phyloP scores from a whole-genome alignment of 1,140 invertebrate genomes.

The Agrypnia vestita region DNA sequence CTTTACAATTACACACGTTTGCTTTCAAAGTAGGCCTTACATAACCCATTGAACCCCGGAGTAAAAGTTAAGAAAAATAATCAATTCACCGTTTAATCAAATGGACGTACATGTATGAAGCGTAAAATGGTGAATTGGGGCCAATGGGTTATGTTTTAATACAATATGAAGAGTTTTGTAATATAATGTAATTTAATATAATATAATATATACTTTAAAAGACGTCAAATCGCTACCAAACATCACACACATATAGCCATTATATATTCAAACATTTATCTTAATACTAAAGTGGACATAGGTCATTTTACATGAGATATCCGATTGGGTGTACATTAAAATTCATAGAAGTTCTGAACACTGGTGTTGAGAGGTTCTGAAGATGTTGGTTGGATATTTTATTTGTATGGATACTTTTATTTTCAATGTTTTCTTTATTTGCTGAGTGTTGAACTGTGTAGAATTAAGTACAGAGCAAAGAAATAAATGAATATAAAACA shows the following conservation, averaged over 20 bases:
- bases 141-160: neutral
- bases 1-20: neutral
- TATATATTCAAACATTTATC: conserved; percentile 35
- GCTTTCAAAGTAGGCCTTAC: conserved; percentile 3
- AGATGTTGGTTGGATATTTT: too few relatives aligned
- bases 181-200: conserved; percentile 9
- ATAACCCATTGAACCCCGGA: conserved; percentile 20
- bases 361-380: too few relatives aligned
- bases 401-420: too few relatives aligned
- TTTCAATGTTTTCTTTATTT: too few relatives aligned
- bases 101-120: conserved; percentile 17
- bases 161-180: conserved; percentile 6
- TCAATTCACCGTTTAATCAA: neutral
- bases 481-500: too few relatives aligned
- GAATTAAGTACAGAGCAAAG: too few relatives aligned
- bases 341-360: too few relatives aligned
- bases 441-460: too few relatives aligned
- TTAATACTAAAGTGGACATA: conserved; percentile 10
- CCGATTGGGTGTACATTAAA: too few relatives aligned
- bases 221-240: conserved; percentile 19
- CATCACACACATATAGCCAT: conserved; percentile 35
- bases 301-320: too few relatives aligned
- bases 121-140: conserved; percentile 10
- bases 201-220: conserved; percentile 1
- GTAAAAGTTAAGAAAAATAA: conserved; percentile 18